phyloP scores from a whole-genome alignment of 2,797 vertebrate species.

The Sebastolobus alascanus region DNA sequence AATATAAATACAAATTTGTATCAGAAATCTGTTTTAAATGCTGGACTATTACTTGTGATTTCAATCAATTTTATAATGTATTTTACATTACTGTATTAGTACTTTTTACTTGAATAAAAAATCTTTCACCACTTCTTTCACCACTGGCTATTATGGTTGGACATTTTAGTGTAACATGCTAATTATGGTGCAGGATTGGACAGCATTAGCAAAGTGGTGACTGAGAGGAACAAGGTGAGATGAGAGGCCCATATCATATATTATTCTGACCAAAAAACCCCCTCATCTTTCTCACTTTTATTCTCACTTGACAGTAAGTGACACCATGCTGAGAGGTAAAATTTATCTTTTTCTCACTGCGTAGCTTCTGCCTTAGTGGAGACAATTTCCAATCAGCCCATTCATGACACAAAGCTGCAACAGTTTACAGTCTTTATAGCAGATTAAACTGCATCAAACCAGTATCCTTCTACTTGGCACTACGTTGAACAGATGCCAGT shows the following conservation, averaged over 20 bases:
- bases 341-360: background rate
- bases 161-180: background rate
- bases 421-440: background rate
- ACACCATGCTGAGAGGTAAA: conserved; percentile 3
- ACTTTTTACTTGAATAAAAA: background rate
- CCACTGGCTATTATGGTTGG: background rate
- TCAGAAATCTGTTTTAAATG: background rate
- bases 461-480: background rate
- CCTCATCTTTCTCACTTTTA: conserved; percentile 25
- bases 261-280: background rate
- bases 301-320: conserved; percentile 11
- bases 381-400: conserved; percentile 12
- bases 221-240: background rate
- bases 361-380: conserved; percentile 1
- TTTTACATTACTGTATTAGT: background rate
- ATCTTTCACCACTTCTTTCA: background rate
- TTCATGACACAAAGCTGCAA: conserved; percentile 6
- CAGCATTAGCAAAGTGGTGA: background rate
- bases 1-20: background rate
- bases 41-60: background rate
- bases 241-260: conserved; percentile 1
- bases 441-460: conserved; percentile 3
- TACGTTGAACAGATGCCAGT: background rate
- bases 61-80: background rate
- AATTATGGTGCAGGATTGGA: background rate